Percentiles rank a stretch among this genome's conserved stretches.
phyloP scores from a whole-genome alignment of 2,888 invertebrate genomes.

The Pseudanteris insignis region DNA sequence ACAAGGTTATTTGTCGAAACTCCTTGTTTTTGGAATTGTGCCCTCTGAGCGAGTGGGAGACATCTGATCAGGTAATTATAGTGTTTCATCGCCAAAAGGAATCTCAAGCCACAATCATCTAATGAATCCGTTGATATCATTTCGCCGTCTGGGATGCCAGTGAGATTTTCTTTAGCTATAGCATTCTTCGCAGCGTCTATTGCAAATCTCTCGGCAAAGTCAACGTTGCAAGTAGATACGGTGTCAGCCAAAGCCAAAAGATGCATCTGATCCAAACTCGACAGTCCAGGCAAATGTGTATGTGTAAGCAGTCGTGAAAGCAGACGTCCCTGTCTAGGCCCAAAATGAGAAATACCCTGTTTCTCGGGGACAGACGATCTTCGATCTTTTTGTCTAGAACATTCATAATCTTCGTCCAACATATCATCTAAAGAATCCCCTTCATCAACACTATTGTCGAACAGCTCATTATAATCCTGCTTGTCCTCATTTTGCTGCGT shows the following conservation, averaged over 20 bases:
- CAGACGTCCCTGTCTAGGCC: slow-evolving; percentile 84
- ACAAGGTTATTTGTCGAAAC: slow-evolving; percentile 91
- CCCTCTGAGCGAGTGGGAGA: slow-evolving; percentile 88
- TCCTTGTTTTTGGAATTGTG: slow-evolving; percentile 85
- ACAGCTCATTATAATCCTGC: slow-evolving; percentile 89
- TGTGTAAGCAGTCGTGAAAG: slow-evolving; percentile 92
- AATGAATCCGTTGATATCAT: slow-evolving; percentile 78
- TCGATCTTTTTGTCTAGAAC: slow-evolving; percentile 71
- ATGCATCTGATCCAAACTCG: slow-evolving; percentile 99
- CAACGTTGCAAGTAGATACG: slow-evolving; percentile 90
- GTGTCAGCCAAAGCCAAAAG: slow-evolving; percentile 98
- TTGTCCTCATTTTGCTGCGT: slow-evolving; percentile 65
- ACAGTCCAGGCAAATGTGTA: slow-evolving; percentile 92
- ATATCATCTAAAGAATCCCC: slow-evolving; percentile 86
- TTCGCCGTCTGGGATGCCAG: slow-evolving; percentile 69
- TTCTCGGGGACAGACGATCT: slow-evolving; percentile 78
- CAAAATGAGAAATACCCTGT: slow-evolving; percentile 84
- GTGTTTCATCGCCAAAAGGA: slow-evolving; percentile 96
- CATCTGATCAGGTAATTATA: slow-evolving; percentile 95
- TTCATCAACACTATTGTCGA: slow-evolving; percentile 80
- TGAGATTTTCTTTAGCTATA: slow-evolving; percentile 74
- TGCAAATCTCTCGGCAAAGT: slow-evolving; percentile 84
- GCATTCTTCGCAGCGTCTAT: slow-evolving; percentile 74
- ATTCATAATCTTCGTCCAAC: slow-evolving; percentile 77
- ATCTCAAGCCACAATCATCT: slow-evolving; percentile 97